These are phyloP conservation scores for Turnix velox DNA, from an alignment of 2,113 vertebrate genomes.

Conservation along the genomic window DNA sequence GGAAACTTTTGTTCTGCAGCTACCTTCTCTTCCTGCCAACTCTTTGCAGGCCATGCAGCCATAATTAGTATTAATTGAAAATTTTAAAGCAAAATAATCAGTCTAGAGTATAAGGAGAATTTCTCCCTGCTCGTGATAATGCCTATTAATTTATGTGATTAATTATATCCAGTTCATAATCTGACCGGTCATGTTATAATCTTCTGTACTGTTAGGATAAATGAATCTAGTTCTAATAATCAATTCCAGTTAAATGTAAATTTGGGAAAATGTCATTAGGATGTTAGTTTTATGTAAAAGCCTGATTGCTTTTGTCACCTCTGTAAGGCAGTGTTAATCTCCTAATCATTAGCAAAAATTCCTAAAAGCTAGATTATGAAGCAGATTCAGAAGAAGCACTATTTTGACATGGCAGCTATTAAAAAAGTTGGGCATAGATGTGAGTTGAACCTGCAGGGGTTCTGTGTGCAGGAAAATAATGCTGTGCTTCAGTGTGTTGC, in stretches of 20 bases:
- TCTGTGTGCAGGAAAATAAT: constrained; percentile 2
- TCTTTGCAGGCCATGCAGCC: background rate
- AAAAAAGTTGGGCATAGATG: background rate
- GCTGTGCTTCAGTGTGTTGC: background rate
- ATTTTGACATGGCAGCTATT: background rate
- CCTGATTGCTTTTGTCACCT: background rate
- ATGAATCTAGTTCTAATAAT: background rate
- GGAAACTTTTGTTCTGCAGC: background rate
- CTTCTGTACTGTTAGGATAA: background rate
- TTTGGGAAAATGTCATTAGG: background rate
- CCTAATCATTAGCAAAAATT: background rate
- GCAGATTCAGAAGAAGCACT: background rate
- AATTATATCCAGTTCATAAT: background rate
- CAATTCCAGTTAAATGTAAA: background rate
- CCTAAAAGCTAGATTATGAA: background rate
- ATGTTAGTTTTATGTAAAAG: background rate
- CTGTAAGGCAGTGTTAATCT: background rate
- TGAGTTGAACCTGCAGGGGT: background rate
- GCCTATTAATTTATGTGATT: background rate
- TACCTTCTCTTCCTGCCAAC: background rate
- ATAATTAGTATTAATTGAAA: background rate
- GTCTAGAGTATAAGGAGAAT: background rate
- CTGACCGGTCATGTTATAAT: background rate
- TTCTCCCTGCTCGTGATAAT: background rate
- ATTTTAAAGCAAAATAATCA: background rate